Evolutionary conservation across 2,113 vertebrate species (phyloP), one percentile per base, ranked within the genome.

Genomic region (Otis tarda): DNA sequence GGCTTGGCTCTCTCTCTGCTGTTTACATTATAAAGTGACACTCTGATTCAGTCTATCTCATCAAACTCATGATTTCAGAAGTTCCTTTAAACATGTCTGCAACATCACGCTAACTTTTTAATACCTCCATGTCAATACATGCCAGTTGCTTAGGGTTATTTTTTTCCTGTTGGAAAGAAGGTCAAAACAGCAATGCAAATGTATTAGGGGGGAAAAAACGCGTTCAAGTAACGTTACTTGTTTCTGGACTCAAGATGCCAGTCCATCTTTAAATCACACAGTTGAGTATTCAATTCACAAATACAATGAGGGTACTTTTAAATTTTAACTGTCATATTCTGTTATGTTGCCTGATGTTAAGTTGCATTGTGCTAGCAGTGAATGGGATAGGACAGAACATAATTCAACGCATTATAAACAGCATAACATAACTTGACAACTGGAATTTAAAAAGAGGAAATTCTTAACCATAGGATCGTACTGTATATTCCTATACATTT

Each of bases 301-400:
- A 94, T 97, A 96, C 90, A 97, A 96, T 96, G 97, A 97, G 87
- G 94, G 88, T 50, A 91, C 95, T 97, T 95, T 96, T 91, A 97
- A 97, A 97, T 96, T 97, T 97, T 91, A 96, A 79, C 87, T 97
- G 92, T 97, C 90, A 87, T 87, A 82, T 95, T 95, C 87, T 93
- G 89, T 97, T 97, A 96, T 85, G 87, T 27, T 89, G 71, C 94
- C 77, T 97, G 94, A 97, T 97, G 97, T 97, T 97, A 96, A 94
- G 90, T 95, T 97, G 95, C 92, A 94, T 97, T 97, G 91, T 96
- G 90, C 95, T 96, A 96, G 93, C 75, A 96, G 88, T 94, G 80
- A 97, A 96, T 94, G 60, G 81, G 91, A 96, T 96, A 81, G 95
- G 87, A 96, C 74, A 95, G 94, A 95, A 60, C 94, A 96, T 96